Evolutionary conservation across 2,113 vertebrate species (phyloP), one percentile per base, ranked within the genome.

Genomic region (Sciurus niger): DNA sequence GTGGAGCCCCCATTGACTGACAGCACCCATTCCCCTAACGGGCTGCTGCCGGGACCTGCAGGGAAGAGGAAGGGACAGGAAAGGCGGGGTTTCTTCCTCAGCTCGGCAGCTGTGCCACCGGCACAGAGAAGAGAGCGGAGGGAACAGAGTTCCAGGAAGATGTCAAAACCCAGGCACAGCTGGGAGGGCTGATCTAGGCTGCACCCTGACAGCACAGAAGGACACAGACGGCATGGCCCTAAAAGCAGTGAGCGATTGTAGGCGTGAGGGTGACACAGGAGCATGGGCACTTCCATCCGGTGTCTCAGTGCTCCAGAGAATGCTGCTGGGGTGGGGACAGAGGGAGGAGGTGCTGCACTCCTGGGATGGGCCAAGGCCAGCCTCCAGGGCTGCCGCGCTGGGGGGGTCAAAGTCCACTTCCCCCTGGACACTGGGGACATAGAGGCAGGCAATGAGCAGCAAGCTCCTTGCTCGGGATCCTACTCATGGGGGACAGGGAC

Each of bases 91-190:
- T 73, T 53, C 84, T 80, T 55, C 86, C 91, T 55, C 43, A 9
- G n/a, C 48, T 70, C 0, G 25, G 24, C 24, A 73, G 40, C 68
- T 84, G 40, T 14, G 80, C 30, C 51, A 22, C 8, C 16, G 24
- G 46, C 73, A 32, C 9, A 1, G 46, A 24, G 12, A 28, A 92
- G 32, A 51, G 1, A 34, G 3, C 51, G n/a, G 72, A 85, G 48
- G 70, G 78, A 20, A 76, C 16, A n/a, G 68, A 55, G 87, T 22
- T 9, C 55, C 32, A 4, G 6, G 25, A 65, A 25, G 2, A 43
- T 2, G 73, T 70, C 89, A 0, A 91, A 76, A 89, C 68, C 94
- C 94, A 98, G 93, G 92, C 84, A 76, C 65, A 97, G 90, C 89
- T 82, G 46, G 80, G 53, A 96, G 91, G 89, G 89, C 96, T 95